Base-by-base conservation (phyloP, 1,140 invertebrate species). In the Drosophila novamexicana region DNA sequence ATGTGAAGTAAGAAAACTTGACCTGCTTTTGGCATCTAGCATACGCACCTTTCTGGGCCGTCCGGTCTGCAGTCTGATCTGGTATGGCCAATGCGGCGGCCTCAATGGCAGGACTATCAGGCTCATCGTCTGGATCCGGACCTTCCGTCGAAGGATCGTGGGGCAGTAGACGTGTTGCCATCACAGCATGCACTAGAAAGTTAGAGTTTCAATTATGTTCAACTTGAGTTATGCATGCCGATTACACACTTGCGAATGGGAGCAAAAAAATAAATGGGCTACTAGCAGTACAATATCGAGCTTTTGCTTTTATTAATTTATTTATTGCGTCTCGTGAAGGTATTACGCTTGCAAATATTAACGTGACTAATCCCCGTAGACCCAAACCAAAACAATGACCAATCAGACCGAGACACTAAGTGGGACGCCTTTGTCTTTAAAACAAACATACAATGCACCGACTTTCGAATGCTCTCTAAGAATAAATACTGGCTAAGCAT, bases 81-180 rank as follows among this genome's bases (percentile, higher is more conserved):
- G 75, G 66, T 36, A 92, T 91, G 49, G 77, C 85, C 40, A 92
- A 56, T 5, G 75, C 72, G 14, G 81, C 91, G 2, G 88, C 78
- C 71, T 92, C 91, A 6, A 92, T 90, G 45, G 79, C 90, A 6
- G 91, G 88, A 54, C 91, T 92, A 18, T 92, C 91, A 12, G 89
- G 77, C 2, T 92, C 91, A 52, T 92, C 83, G 2, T 70, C 79
- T 18, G 91, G 88, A 64, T 89, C 72, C 1, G 80, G 61, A 7
- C 61, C 65, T 14, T 91, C 91, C 37, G 73, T 56, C 1, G 90
- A 86, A 6, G 75, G 78, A 12, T 79, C 64, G 54, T 90, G 78
- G 37, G 81, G 83, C 59, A 86, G 57, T 29, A 79, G 36, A 56
- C 88, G 90, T 71, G 84, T 91, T 1, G 90, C 78, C 79, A 89